phyloP scores from a whole-genome alignment of 2,113 vertebrate genomes.

The Morone chrysops region DNA sequence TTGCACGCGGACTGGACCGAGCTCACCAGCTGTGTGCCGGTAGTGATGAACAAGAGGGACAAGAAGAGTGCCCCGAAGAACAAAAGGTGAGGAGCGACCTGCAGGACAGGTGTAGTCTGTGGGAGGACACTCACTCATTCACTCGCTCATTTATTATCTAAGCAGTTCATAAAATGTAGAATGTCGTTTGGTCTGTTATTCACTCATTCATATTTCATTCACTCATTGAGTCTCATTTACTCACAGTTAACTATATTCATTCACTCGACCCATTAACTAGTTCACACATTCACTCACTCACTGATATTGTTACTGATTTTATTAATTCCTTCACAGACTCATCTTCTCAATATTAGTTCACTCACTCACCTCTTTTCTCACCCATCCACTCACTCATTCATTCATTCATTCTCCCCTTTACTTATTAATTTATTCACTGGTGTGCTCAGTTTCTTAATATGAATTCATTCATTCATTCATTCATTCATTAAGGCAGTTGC shows the following conservation, averaged over 20 bases:
- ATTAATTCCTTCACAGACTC: too few species aligned
- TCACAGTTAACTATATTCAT: too few species aligned
- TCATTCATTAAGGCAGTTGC: too few species aligned
- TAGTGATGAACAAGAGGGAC: conserved; percentile 91
- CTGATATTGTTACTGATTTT: too few species aligned
- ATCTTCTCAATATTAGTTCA: too few species aligned
- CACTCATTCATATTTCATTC: too few species aligned
- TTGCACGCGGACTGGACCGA: conserved; percentile 94
- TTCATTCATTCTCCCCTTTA: background rate
- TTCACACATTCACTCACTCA: background rate
- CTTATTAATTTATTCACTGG: background rate
- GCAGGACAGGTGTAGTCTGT: conserved; percentile 3
- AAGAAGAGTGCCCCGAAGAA: conserved; percentile 77
- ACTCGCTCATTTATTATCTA: background rate
- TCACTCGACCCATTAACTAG: background rate
- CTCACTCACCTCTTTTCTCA: too few species aligned
- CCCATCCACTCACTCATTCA: too few species aligned
- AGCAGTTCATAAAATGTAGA: too few species aligned
- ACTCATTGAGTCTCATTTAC: too few species aligned
- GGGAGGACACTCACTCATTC: too few species aligned
- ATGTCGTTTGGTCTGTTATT: too few species aligned
- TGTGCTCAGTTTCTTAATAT: background rate
- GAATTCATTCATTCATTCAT: background rate
- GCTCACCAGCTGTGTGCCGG: conserved; percentile 91
- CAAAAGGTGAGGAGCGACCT: conserved; percentile 69